Base-by-base conservation (phyloP, 2,888 invertebrate species). In the Dryobota labecula region DNA sequence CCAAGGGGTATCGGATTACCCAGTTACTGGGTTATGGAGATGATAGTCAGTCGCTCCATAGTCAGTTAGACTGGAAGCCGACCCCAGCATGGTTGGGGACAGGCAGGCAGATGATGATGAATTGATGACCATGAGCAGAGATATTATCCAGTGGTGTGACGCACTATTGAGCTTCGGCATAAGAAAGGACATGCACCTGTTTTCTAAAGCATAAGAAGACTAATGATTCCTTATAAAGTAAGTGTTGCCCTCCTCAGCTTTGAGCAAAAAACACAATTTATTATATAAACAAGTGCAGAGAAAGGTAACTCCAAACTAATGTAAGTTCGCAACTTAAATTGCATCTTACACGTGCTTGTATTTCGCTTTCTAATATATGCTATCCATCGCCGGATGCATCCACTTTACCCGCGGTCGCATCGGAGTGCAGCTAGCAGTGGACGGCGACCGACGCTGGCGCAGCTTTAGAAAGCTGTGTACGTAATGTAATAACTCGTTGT, bases 361-460 rank as follows among this genome's bases (percentile, higher is more conserved):
- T 88, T 84, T 84, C 73, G 85, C 91, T 91, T 91, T 91, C 91
- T 88, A 89, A 72, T 85, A 80, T 86, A 83, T 54, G 57, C 24
- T 45, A 54, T 80, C 72, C 82, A 64, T 70, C 68, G 69, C 78
- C 61, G 70, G 62, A 61, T 73, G 78, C 15, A 2, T 13, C 5
- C 2, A 20, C 4, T 9, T 5, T 9, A 20, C 2, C 20, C 24
- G 27, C 30, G 8, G 20, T 0, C 1, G 2, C 66, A 60, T 47
- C 41, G 71, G 58, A 57, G n/a, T 8, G 33, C 9, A 18, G 38
- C 60, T 36, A 41, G 81, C 74, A 58, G 64, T 71, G 76, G 43
- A 64, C 33, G 47, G 20, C 20, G 56, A 7, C 18, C 5, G 41
- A 30, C 13, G 33, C 41, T 73, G 67, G 33, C 13, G 33, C 41